Conservation (phyloP, 2,888 invertebrate genomes). For the Alitta virens region DNA sequence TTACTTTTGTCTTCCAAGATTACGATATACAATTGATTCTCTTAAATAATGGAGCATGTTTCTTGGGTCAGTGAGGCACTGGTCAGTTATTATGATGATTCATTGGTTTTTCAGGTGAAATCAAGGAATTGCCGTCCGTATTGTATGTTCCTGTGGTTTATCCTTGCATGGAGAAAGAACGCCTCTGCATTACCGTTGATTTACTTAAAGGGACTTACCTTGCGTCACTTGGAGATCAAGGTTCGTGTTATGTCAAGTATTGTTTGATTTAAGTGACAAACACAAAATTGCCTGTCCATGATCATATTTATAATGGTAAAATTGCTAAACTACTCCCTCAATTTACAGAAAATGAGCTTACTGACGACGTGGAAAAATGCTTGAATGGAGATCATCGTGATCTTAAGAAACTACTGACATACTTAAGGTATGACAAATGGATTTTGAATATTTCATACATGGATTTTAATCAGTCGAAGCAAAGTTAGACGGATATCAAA, state of each 20-base stretch:
- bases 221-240: slow-evolving; percentile 70
- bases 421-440: slow-evolving; percentile 61
- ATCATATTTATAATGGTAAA: no score
- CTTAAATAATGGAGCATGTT: no score
- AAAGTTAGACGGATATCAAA: neutral
- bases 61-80: no score
- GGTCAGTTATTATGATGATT: no score
- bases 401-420: slow-evolving; percentile 68
- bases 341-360: slow-evolving; percentile 39
- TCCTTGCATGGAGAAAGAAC: slow-evolving; percentile 88
- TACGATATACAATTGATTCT: neutral
- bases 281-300: no score
- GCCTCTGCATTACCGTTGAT: slow-evolving; percentile 87
- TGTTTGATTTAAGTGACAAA: no score
- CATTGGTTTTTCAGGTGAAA: slow-evolving; percentile 67
- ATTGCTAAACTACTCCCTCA: no score
- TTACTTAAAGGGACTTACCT: slow-evolving; percentile 90
- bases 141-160: slow-evolving; percentile 84
- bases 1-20: neutral
- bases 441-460: neutral
- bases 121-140: slow-evolving; percentile 90
- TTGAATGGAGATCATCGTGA: slow-evolving; percentile 72
- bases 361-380: slow-evolving; percentile 77
- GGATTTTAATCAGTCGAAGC: neutral
- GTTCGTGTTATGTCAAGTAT: no score